These are phyloP conservation scores for Myripristis jacobus DNA, from an alignment of 2,797 vertebrate species.

Conservation along the genomic window DNA sequence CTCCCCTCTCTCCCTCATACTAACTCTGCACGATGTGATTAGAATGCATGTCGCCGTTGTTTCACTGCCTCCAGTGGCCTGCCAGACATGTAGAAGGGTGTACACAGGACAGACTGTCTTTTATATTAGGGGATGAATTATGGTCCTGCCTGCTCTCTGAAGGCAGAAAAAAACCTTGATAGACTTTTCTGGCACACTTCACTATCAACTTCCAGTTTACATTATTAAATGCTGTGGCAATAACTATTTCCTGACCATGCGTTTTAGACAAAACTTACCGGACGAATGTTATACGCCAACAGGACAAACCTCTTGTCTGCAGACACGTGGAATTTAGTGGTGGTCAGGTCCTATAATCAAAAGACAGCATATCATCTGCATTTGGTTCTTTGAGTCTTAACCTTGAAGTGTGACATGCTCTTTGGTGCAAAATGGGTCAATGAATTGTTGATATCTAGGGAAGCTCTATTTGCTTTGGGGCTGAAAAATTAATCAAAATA, in stretches of 20 bases:
- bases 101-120: slow-evolving; percentile 31
- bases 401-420: slow-evolving; percentile 6
- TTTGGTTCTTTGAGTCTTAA: slow-evolving; percentile 5
- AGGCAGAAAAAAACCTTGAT: slow-evolving; percentile 1
- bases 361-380: neutral
- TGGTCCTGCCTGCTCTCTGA: slow-evolving; percentile 31
- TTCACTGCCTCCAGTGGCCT: slow-evolving; percentile 45
- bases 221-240: neutral
- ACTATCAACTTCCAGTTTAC: slow-evolving; percentile 1
- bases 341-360: slow-evolving; percentile 78
- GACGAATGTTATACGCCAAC: slow-evolving; percentile 83
- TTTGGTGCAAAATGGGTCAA: slow-evolving; percentile 4
- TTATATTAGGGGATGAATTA: slow-evolving; percentile 54
- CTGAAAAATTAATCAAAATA: too few relatives aligned
- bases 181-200: slow-evolving; percentile 20
- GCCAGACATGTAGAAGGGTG: slow-evolving; percentile 28
- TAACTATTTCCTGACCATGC: neutral
- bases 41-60: slow-evolving; percentile 58
- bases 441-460: slow-evolving; percentile 24
- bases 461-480: slow-evolving; percentile 6
- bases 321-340: slow-evolving; percentile 83
- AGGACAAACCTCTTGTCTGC: slow-evolving; percentile 86
- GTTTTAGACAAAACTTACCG: slow-evolving; percentile 75
- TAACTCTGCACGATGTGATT: slow-evolving; percentile 43
- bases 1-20: neutral